Conservation (phyloP, 2,888 invertebrate species). For the Euzophera pinguis region DNA sequence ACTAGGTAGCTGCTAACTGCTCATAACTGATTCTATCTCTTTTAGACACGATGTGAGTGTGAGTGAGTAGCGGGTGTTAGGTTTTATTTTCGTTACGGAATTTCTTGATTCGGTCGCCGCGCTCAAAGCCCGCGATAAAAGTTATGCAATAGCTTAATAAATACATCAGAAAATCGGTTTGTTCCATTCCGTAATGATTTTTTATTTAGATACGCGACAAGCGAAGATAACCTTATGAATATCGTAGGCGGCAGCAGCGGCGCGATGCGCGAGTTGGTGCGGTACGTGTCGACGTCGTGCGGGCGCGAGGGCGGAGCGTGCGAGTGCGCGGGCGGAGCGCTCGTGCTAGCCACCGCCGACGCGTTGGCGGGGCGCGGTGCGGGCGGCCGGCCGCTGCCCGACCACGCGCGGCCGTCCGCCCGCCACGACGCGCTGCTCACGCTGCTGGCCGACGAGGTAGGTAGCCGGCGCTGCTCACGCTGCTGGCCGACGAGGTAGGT, state of each 20-base stretch:
- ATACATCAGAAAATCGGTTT: too few species aligned
- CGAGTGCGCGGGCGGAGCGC: constrained; percentile 82
- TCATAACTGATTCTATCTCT: too few species aligned
- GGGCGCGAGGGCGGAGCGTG: constrained; percentile 26
- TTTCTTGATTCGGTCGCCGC: too few species aligned
- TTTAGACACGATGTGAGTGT: too few species aligned
- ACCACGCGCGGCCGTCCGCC: constrained; percentile 77
- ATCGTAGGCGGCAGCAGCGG: constrained; percentile 48
- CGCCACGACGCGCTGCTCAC: constrained; percentile 79
- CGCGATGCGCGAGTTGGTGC: constrained; percentile 84
- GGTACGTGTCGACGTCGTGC: constrained; percentile 53
- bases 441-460: constrained; percentile 49
- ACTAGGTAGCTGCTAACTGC: too few species aligned
- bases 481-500: constrained; percentile 56
- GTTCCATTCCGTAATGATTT: too few species aligned
- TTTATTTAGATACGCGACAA: too few species aligned
- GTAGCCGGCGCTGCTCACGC: constrained; percentile 79
- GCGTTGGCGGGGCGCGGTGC: constrained; percentile 87
- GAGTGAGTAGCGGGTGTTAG: too few species aligned
- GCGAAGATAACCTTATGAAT: background rate
- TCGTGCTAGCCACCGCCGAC: constrained; percentile 86
- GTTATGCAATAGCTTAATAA: too few species aligned
- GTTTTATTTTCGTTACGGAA: too few species aligned
- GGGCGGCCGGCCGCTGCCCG: constrained; percentile 82
- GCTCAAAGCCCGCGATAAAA: too few species aligned